Percentiles rank a stretch among this genome's conserved stretches.
These are phyloP conservation scores for Alethe diademata DNA, from an alignment of 2,113 vertebrate species.

Conservation along the genomic window DNA sequence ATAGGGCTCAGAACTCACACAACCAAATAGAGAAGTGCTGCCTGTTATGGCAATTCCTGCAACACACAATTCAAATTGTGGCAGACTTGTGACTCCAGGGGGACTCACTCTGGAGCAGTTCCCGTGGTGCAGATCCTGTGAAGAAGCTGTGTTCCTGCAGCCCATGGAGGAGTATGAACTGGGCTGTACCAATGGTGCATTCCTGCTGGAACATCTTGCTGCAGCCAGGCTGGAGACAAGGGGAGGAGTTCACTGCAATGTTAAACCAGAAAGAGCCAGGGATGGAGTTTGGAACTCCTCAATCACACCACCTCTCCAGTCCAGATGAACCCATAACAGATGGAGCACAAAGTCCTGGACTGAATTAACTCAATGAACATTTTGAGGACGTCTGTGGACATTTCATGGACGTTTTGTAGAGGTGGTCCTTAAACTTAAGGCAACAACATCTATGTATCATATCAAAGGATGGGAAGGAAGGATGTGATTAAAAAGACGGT, in stretches of 20 bases:
- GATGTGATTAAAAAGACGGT: not conserved
- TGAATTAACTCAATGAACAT: not conserved
- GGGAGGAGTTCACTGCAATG: not conserved
- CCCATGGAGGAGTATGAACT: not conserved
- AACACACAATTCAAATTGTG: not conserved
- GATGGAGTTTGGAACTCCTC: no score
- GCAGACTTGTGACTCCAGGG: not conserved
- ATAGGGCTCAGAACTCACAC: not conserved
- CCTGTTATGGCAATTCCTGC: no score
- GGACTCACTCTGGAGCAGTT: not conserved
- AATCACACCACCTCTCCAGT: not conserved
- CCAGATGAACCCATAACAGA: not conserved
- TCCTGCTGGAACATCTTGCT: not conserved
- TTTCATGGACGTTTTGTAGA: not conserved
- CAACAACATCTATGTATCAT: no score
- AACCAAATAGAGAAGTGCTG: not conserved
- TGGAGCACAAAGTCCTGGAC: not conserved
- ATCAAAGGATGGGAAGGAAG: no score
- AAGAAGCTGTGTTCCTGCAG: not conserved
- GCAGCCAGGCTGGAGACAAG: not conserved
- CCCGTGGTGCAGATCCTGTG: not conserved
- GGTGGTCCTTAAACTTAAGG: not conserved
- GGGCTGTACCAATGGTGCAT: fast-evolving
- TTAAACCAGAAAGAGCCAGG: not conserved
- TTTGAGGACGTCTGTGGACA: not conserved